Evolutionary conservation across 2,113 vertebrate species (phyloP), one percentile per base, ranked within the genome.

Genomic region (Apteryx owenii): DNA sequence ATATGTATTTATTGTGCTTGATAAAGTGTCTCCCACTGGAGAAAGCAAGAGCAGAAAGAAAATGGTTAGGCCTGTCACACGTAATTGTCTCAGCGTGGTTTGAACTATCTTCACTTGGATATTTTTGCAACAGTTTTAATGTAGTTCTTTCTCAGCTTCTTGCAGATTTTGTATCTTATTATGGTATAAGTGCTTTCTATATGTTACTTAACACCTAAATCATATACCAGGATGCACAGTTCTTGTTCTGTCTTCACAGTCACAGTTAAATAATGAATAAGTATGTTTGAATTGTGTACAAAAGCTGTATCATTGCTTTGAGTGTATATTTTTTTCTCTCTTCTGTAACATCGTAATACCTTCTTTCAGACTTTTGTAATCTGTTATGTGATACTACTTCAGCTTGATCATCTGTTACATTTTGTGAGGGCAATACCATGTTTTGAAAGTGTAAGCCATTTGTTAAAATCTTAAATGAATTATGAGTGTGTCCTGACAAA

Each of bases 151-250:
- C n/a, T 62, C 11, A 1, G 17, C 48, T 84, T 14, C 33, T 58
- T n/a, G 22, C 42, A 44, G 17, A 9, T 44, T 40, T 10, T 17
- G 44, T 2, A 0, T 4, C 33, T 12, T 11, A 29, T 40, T 69
- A 1, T 0, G 29, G 10, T 6, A 51, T 1, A 40, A 28, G 46
- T 12, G 42, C n/a, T 81, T 62, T 72, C 29, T 29, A 10, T 15
- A 23, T 6, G 16, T 50, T 31, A 7, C 8, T 3, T 1, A 31
- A 48, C 51, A 85, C 46, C 40, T 70, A 1, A 31, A 38, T 68
- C 26, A 1, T 2, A 0, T 3, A 4, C 28, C 11, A 10, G 31
- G 38, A 7, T 12, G 42, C 0, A 1, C 7, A 25, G 13, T 68
- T 79, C 56, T 85, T 29, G 26, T 78, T 78, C 50, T 44, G 48